phyloP scores from a whole-genome alignment of 2,113 vertebrate genomes.

The Pagrus major region DNA sequence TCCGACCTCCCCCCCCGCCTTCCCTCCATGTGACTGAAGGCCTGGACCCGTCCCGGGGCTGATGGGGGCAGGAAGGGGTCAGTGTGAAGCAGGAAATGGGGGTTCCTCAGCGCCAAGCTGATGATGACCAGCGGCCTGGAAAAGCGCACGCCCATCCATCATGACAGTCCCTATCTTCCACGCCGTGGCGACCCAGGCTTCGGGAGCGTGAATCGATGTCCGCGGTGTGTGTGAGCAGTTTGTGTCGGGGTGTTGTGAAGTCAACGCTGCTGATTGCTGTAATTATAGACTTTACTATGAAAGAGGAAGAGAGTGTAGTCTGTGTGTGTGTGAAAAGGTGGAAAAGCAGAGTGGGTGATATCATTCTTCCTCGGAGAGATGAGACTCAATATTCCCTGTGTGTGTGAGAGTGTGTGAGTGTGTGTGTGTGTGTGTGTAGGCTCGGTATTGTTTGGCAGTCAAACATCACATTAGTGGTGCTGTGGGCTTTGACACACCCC shows the following conservation, averaged over 20 bases:
- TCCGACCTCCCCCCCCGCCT: constrained; percentile 25
- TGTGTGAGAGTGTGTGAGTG: constrained; percentile 42
- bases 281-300: constrained; percentile 61
- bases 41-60: constrained; percentile 62
- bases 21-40: constrained; percentile 46
- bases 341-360: constrained; percentile 60
- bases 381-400: constrained; percentile 68
- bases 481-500: constrained; percentile 76
- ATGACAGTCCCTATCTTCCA: constrained; percentile 59
- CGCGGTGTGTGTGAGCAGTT: constrained; percentile 36
- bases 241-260: constrained; percentile 46
- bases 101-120: constrained; percentile 49
- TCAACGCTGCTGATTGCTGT: constrained; percentile 66
- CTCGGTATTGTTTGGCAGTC: constrained; percentile 76
- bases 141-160: constrained; percentile 76
- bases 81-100: constrained; percentile 72
- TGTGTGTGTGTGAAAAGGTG: constrained; percentile 73
- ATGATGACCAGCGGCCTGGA: constrained; percentile 78
- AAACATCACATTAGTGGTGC: constrained; percentile 74
- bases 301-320: constrained; percentile 15
- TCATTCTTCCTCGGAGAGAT: constrained; percentile 58
- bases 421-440: constrained; percentile 45
- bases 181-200: constrained; percentile 22
- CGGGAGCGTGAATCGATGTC: constrained; percentile 60
- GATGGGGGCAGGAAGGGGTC: constrained; percentile 76